phyloP scores from a whole-genome alignment of 1,140 invertebrate genomes.

The Tetranychus cinnabarinus region DNA sequence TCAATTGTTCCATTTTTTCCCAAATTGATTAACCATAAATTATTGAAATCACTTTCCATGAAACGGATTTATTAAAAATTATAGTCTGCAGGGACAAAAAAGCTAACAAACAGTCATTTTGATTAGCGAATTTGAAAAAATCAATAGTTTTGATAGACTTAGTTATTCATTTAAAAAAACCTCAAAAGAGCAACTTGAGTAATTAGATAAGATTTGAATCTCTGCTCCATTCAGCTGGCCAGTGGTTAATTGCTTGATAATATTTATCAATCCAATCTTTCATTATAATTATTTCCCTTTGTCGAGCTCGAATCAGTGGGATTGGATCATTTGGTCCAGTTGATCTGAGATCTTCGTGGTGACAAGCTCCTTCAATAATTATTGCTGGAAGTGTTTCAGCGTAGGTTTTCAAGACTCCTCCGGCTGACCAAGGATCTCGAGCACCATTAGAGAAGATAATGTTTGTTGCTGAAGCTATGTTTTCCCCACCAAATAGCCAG shows the following conservation, averaged over 20 bases:
- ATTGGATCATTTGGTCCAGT: constrained; percentile 40
- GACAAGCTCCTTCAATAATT: constrained; percentile 59
- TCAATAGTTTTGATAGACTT: too few species aligned
- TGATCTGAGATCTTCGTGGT: constrained; percentile 67
- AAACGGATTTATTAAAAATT: too few species aligned
- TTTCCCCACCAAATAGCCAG: constrained; percentile 52
- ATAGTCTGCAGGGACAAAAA: too few species aligned
- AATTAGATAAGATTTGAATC: too few species aligned
- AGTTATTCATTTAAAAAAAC: too few species aligned
- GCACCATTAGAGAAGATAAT: constrained; percentile 75
- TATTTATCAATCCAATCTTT: constrained; percentile 34
- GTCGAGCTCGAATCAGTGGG: constrained; percentile 38
- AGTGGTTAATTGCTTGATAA: constrained; percentile 2
- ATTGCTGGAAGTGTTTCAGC: background rate
- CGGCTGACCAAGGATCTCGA: constrained; percentile 76
- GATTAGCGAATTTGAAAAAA: too few species aligned
- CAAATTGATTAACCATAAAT: too few species aligned
- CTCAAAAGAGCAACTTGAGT: too few species aligned
- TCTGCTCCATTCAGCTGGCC: background rate
- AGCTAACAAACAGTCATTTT: too few species aligned
- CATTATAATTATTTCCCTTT: constrained; percentile 38
- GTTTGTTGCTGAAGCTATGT: constrained; percentile 41
- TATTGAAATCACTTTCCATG: too few species aligned
- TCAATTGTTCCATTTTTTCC: too few species aligned
- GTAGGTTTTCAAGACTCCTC: constrained; percentile 34